These are phyloP conservation scores for Microtus pennsylvanicus DNA, from an alignment of 2,113 vertebrate species.

Conservation along the genomic window DNA sequence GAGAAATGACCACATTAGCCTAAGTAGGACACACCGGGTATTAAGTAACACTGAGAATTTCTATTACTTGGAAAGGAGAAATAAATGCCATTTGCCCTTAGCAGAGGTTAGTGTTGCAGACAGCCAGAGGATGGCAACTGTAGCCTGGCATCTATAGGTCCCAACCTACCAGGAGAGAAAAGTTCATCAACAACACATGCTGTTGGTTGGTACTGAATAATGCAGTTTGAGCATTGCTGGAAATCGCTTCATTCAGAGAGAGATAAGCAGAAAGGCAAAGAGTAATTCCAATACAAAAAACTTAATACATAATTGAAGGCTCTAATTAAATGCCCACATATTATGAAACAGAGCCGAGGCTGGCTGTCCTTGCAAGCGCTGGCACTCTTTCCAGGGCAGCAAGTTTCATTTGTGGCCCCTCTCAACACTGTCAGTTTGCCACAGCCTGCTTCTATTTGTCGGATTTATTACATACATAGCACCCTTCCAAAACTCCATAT, in stretches of 20 bases:
- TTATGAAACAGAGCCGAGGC: slow-evolving; percentile 65
- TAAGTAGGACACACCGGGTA: background rate
- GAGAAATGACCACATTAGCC: background rate
- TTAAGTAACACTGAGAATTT: background rate
- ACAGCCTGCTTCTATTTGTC: background rate
- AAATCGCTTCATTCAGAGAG: slow-evolving; percentile 59
- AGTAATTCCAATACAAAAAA: slow-evolving; percentile 60
- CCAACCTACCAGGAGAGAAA: slow-evolving; percentile 15
- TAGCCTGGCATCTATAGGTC: background rate
- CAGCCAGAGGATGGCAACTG: background rate
- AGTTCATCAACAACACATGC: background rate
- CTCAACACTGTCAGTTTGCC: background rate
- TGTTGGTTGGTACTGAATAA: slow-evolving; percentile 16
- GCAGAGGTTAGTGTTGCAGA: background rate
- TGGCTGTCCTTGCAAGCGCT: background rate
- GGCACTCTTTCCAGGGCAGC: slow-evolving; percentile 33
- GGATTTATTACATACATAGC: background rate
- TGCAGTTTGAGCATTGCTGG: slow-evolving; percentile 28
- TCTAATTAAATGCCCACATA: slow-evolving; percentile 68
- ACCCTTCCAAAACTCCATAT: background rate
- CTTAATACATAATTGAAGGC: slow-evolving; percentile 69
- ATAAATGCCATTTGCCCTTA: background rate
- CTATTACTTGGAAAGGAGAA: background rate
- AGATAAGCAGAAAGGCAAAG: slow-evolving; percentile 51
- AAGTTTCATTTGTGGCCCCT: slow-evolving; percentile 27